Evolutionary conservation across 2,113 vertebrate species (phyloP).

Genomic region (Eulacestoma nigropectus): DNA sequence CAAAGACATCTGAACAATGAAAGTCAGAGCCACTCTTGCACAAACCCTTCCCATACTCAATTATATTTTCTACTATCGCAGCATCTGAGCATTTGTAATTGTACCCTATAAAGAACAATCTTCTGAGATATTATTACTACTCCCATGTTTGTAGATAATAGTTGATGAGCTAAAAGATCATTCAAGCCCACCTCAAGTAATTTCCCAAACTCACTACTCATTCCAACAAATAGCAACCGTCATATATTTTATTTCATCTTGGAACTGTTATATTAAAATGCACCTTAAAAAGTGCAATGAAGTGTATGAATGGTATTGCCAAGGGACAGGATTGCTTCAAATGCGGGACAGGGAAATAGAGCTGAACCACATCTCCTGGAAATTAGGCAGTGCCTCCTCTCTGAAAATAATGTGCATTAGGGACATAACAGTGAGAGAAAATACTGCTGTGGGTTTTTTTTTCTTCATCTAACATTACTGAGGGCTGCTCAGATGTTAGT

Average conservation of each 20-base stretch:
- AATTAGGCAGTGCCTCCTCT: not conserved
- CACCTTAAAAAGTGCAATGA: not conserved
- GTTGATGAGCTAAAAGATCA: not conserved
- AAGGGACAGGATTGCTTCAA: not conserved
- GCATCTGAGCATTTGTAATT: not conserved
- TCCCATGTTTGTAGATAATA: not conserved
- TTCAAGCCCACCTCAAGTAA: not conserved
- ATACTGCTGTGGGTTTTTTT: not conserved
- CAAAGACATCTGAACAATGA: not conserved
- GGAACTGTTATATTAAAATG: not conserved
- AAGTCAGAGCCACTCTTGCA: not conserved
- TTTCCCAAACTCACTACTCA: not conserved
- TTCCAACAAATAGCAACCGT: not conserved
- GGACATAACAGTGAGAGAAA: not conserved
- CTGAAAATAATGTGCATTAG: not conserved
- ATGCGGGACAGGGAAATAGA: not conserved
- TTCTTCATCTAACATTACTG: not conserved
- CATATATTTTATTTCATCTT: not conserved
- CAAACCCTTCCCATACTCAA: not conserved
- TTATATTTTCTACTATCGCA: not conserved
- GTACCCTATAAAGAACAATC: not conserved
- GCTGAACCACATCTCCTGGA: not conserved
- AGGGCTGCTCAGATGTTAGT: not conserved
- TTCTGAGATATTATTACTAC: not conserved
- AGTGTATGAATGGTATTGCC: not conserved